Base-by-base conservation (phyloP, 2,888 invertebrate genomes). In the Sinohyriopsis cumingii region DNA sequence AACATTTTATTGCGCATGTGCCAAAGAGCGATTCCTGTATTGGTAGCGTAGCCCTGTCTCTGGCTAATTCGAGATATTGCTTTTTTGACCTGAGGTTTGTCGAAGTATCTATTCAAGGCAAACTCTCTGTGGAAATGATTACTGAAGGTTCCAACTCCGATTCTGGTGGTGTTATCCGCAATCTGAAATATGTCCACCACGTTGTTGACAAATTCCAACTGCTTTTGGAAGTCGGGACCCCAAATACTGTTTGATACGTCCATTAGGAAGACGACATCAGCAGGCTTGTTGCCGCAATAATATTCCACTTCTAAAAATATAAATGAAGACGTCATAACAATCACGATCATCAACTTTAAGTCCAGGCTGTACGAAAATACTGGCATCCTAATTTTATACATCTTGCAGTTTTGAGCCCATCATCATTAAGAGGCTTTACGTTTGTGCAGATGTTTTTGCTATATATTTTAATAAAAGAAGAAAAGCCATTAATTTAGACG, bases 181-280 rank as follows among this genome's bases (percentile, higher is more conserved):
- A 88, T 80, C 63, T 82, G 73, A 72, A 88, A 87, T 82, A 84
- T 83, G 20, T 73, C 67, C 54, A 86, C 77, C 57, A 88, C 84
- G 67, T 85, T 74, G 55, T 78, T 75, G 5, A 88, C 86, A 70
- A 88, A 88, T 24, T 65, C 64, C 25, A 86, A 72, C 76, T 87
- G 87, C 57, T 79, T 79, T 28, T 67, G 59, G 73, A 87, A 88
- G 75, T 88, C 83, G 0, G 85, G 85, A 3, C 78, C 80, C 86
- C 86, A 86, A 73, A 87, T 86, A 67, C 86, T 86, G 75, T 82
- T 84, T 12, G 87, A 86, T 20, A 82, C 81, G 67, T 84, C 83
- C 59, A 85, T 71, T 28, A 83, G 65, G 72, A 83, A 85, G 55
- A 85, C 80, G 18, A 83, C 79, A 69, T 84, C 82, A 0, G 87